Percentiles rank a stretch among this genome's conserved stretches.
Evolutionary conservation across 1,140 invertebrate genomes (phyloP).

Genomic region (Holotrichia oblita): DNA sequence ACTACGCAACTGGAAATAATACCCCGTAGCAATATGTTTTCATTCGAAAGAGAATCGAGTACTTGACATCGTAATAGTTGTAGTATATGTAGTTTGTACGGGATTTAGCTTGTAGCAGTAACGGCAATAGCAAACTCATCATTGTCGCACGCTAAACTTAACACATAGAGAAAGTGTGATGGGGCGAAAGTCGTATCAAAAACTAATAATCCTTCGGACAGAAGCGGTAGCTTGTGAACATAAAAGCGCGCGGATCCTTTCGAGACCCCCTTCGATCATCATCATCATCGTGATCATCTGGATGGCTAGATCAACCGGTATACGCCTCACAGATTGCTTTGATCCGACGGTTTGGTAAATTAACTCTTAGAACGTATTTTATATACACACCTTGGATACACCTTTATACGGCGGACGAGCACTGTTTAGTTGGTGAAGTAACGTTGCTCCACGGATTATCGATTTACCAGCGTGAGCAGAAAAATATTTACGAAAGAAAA

Average conservation of each 20-base stretch:
- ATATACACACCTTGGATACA: slow-evolving; percentile 2
- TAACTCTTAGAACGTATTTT: slow-evolving; percentile 14
- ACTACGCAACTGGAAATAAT: not conserved
- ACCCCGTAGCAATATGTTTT: not conserved
- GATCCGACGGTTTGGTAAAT: slow-evolving; percentile 30
- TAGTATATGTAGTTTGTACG: not conserved
- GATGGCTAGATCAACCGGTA: slow-evolving; percentile 22
- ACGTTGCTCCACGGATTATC: not conserved
- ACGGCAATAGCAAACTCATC: not conserved
- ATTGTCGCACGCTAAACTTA: slow-evolving; percentile 43
- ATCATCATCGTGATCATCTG: slow-evolving; percentile 41
- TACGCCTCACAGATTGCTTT: slow-evolving; percentile 27
- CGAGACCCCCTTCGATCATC: slow-evolving; percentile 38
- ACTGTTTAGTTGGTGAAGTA: not conserved
- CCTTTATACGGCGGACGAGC: not conserved
- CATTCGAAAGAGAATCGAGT: slow-evolving; percentile 1
- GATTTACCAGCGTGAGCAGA: not conserved
- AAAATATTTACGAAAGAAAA: slow-evolving; percentile 2
- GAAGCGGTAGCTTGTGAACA: slow-evolving; percentile 46
- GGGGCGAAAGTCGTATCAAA: slow-evolving; percentile 43
- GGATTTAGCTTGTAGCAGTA: not conserved
- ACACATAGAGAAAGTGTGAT: slow-evolving; percentile 38
- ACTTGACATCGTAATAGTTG: not conserved
- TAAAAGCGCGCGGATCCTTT: slow-evolving; percentile 40
- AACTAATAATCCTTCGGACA: slow-evolving; percentile 45